Conservation (phyloP, 2,888 invertebrate genomes). For the Gymnoscelis rufifasciata region DNA sequence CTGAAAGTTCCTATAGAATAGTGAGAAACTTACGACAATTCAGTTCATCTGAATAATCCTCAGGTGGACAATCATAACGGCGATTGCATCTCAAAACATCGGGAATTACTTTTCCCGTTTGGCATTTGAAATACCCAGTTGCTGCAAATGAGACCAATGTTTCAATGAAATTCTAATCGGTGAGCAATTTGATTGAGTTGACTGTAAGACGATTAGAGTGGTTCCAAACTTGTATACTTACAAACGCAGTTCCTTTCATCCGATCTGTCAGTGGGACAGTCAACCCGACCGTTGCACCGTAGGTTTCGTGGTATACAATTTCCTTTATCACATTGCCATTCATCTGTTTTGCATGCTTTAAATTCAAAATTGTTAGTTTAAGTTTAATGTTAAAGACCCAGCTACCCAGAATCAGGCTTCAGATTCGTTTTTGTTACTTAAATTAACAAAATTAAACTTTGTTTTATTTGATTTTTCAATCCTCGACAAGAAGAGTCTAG, state of each 20-base stretch:
- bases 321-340: slow-evolving; percentile 87
- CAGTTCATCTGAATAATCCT: slow-evolving; percentile 86
- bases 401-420: slow-evolving; percentile 10
- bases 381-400: slow-evolving; percentile 20
- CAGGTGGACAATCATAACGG: slow-evolving; percentile 80
- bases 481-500: too few relatives aligned
- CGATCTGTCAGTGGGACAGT: slow-evolving; percentile 84
- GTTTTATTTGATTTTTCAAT: too few relatives aligned
- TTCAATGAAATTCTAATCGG: neutral
- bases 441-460: too few relatives aligned
- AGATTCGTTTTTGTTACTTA: too few relatives aligned
- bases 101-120: slow-evolving; percentile 80
- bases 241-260: slow-evolving; percentile 85
- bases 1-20: too few relatives aligned
- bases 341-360: slow-evolving; percentile 81
- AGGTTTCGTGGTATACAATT: slow-evolving; percentile 80
- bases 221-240: slow-evolving; percentile 43
- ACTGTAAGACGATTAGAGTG: neutral
- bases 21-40: slow-evolving; percentile 84
- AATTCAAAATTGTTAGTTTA: slow-evolving; percentile 29
- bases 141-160: slow-evolving; percentile 50
- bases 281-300: slow-evolving; percentile 82
- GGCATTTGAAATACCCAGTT: slow-evolving; percentile 81
- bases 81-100: slow-evolving; percentile 80
- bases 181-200: neutral